Conservation (phyloP, 2,797 vertebrate species). For the Microhierax caerulescens region DNA sequence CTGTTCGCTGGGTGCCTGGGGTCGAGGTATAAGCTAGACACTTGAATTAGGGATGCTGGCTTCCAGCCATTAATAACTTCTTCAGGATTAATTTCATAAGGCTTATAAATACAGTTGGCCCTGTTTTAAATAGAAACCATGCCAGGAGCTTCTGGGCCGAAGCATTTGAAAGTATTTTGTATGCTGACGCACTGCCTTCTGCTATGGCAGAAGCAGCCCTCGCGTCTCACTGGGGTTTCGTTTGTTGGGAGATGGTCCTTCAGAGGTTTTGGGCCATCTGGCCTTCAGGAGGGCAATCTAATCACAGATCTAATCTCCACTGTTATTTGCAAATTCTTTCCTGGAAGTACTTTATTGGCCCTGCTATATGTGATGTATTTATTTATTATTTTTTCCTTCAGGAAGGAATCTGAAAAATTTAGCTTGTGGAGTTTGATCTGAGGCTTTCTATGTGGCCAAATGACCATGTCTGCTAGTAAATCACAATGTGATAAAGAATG, state of each 20-base stretch:
- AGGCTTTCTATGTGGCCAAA: background rate
- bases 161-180: conserved; percentile 45
- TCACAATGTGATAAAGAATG: background rate
- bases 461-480: background rate
- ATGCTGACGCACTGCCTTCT: background rate
- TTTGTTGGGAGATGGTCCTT: conserved; percentile 30
- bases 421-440: background rate
- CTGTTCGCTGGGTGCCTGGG: accelerated
- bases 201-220: background rate
- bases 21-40: background rate
- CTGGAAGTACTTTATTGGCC: background rate
- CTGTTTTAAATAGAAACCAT: conserved; percentile 44
- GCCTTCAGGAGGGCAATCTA: background rate
- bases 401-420: background rate
- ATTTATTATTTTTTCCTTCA: background rate
- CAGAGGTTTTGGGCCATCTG: background rate
- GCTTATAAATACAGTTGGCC: conserved; percentile 46
- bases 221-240: background rate
- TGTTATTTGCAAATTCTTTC: background rate
- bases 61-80: background rate
- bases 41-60: background rate
- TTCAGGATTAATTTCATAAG: conserved; percentile 46
- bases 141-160: background rate
- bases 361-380: background rate
- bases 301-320: background rate